Evolutionary conservation across 2,888 invertebrate species (phyloP).

Genomic region (Agrilus mali): DNA sequence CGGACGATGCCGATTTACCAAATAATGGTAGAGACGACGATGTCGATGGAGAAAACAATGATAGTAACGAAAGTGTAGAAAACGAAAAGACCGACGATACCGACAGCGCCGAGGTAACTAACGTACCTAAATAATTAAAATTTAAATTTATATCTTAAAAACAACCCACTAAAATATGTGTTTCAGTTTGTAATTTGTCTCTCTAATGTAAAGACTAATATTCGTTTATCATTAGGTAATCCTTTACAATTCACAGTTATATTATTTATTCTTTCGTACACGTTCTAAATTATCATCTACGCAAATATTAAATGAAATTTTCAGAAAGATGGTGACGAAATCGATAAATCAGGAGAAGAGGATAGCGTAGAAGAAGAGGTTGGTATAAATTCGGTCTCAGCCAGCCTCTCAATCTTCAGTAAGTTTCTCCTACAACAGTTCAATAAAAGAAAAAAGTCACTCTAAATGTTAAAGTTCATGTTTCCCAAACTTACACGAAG

Average conservation of each 20-base stretch:
- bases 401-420: background rate
- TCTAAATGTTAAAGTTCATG: no score
- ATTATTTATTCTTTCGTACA: no score
- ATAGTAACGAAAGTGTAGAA: slow-evolving; percentile 17
- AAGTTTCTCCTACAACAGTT: no score
- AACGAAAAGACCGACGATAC: slow-evolving; percentile 14
- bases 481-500: no score
- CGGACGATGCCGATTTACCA: slow-evolving; percentile 28
- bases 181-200: no score
- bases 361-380: slow-evolving; percentile 12
- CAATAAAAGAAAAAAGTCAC: no score
- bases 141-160: background rate
- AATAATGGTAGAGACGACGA: slow-evolving; percentile 18
- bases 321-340: slow-evolving; percentile 9
- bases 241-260: no score
- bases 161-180: no score
- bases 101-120: slow-evolving; percentile 4
- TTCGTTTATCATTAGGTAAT: no score
- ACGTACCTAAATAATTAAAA: background rate
- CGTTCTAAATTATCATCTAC: no score
- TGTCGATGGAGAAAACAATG: slow-evolving; percentile 20
- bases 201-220: no score
- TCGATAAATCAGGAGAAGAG: slow-evolving; percentile 9
- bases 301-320: slow-evolving; percentile 5
- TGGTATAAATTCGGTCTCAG: slow-evolving; percentile 7